Percentiles rank a stretch among this genome's conserved stretches.
phyloP scores from a whole-genome alignment of 92 coral and sea anemone species.

The Heteractis magnifica region DNA sequence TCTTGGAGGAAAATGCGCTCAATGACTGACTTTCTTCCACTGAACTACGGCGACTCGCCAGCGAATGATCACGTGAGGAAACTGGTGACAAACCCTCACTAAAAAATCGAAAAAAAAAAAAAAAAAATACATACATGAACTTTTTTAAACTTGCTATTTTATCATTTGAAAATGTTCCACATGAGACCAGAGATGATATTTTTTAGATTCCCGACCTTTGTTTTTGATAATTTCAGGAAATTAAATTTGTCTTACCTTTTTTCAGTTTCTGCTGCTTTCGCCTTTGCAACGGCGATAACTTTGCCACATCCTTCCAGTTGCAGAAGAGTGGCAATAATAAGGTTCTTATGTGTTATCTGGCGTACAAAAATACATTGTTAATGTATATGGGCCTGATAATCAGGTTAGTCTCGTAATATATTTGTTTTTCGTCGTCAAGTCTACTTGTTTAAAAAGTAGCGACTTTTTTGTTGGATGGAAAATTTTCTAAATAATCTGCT shows the following conservation, averaged over 20 bases:
- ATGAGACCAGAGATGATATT: too few species aligned
- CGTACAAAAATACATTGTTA: not conserved
- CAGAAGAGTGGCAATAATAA: constrained; percentile 68
- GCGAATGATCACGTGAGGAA: constrained; percentile 70
- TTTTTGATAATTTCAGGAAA: too few species aligned
- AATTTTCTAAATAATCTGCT: too few species aligned
- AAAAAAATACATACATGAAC: too few species aligned
- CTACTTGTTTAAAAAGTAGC: too few species aligned
- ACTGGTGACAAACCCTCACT: constrained; percentile 80
- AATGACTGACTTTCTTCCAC: constrained; percentile 71
- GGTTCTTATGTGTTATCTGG: constrained; percentile 88
- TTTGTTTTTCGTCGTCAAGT: too few species aligned
- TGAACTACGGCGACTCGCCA: constrained; percentile 82
- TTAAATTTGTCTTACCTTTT: constrained; percentile 49
- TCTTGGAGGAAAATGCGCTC: constrained; percentile 79
- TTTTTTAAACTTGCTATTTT: too few species aligned
- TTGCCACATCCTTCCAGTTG: constrained; percentile 72
- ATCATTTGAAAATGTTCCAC: too few species aligned
- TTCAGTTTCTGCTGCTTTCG: constrained; percentile 62
- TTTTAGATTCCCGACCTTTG: too few species aligned
- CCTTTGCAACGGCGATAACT: constrained; percentile 56
- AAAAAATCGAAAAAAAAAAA: not conserved
- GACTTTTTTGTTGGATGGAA: too few species aligned
- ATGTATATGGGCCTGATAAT: not conserved
- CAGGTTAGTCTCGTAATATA: too few species aligned